Evolutionary conservation across 2,113 vertebrate species (phyloP).

Genomic region (Cygnus buccinator): DNA sequence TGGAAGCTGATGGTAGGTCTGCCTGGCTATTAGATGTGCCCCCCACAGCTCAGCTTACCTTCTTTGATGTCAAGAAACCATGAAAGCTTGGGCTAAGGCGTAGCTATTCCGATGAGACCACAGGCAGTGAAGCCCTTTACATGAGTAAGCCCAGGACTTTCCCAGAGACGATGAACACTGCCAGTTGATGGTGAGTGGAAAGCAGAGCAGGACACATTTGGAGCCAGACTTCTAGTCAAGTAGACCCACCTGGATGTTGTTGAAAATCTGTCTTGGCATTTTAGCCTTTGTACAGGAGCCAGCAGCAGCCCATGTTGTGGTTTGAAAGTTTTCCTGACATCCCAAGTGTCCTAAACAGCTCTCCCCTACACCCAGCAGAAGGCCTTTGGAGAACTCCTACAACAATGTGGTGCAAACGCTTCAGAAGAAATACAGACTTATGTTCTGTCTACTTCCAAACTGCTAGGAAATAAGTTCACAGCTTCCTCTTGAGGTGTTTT

Average conservation of each 20-base stretch:
- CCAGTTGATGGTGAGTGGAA: background rate
- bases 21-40: background rate
- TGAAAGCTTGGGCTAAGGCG: background rate
- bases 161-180: background rate
- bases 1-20: background rate
- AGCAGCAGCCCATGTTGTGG: background rate
- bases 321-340: background rate
- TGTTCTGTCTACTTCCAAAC: background rate
- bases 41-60: background rate
- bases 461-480: constrained; percentile 15
- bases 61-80: background rate
- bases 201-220: background rate
- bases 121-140: background rate
- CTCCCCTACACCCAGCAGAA: background rate
- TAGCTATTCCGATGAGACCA: background rate
- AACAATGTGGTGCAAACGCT: background rate
- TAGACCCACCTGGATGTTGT: background rate
- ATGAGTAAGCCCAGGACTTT: background rate
- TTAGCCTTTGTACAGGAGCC: background rate
- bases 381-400: background rate
- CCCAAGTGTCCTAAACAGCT: background rate
- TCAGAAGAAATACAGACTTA: background rate
- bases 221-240: background rate
- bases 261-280: background rate
- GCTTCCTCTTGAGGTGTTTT: constrained; percentile 29